Base-by-base conservation (phyloP, 1,140 invertebrate genomes). In the Drosophila orosa region DNA sequence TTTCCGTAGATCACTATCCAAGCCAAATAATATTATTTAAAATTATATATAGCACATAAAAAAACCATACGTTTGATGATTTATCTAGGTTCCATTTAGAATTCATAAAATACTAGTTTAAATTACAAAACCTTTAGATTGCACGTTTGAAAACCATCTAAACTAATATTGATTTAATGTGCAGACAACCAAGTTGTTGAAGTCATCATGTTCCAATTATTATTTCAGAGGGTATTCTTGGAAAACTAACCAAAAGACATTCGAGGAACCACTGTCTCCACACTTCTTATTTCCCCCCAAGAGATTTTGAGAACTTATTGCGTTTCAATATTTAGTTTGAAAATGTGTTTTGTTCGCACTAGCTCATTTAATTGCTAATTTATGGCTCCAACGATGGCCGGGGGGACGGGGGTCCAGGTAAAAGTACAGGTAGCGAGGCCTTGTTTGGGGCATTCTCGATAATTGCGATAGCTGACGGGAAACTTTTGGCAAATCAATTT, bases 281-380 rank as follows among this genome's bases (percentile, higher is more conserved):
- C 24, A 22, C 37, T 33, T 67, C 50, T 35, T 35, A 52, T 22
- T 40, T 24, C 22, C 27, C 40, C 42, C 22, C 29, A 68, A 42
- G 61, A 47, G 55, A 74, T 72, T 71, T 75, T 57, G 22, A 58
- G 68, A 61, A 68, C 83, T 87, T 89, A 84, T 89, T 89, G 84
- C 84, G 84, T 89, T 84, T 89, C 80, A 89, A 89, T 89, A 89
- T 89, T 87, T 89, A 65, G 83, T 83, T 86, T 65, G 67, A 37
- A 84, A 89, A 89, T 63, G 62, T 77, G 52, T 80, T 78, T 72
- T 65, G 31, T 78, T 76, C 80, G 73, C 84, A 78, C 84, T 78
- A 80, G 74, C 84, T 89, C 73, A 89, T 89, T 89, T 89, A 89
- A 89, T 80, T 78, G 85, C 37, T 89, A 89, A 89, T 89, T 89